phyloP scores from a whole-genome alignment of 2,113 vertebrate species.

The Ctenodactylus gundi region DNA sequence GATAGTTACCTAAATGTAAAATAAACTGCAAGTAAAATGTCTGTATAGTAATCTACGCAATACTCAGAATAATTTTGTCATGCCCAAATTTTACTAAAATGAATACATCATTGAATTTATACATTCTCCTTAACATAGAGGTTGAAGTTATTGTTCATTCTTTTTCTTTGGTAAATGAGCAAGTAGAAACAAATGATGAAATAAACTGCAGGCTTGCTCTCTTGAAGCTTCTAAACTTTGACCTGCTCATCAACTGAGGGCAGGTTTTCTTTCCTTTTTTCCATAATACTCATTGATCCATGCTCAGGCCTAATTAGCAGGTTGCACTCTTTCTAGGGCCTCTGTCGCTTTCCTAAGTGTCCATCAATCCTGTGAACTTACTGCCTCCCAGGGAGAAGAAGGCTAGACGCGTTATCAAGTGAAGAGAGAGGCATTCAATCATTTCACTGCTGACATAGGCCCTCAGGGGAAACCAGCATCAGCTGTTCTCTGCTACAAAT shows the following conservation, averaged over 20 bases:
- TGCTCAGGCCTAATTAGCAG: neutral
- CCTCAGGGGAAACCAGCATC: neutral
- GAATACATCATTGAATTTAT: neutral
- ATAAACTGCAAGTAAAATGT: neutral
- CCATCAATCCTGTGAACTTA: neutral
- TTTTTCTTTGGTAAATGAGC: neutral
- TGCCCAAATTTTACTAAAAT: neutral
- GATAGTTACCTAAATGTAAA: neutral
- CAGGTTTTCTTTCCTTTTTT: slow-evolving; percentile 12
- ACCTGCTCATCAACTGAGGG: neutral
- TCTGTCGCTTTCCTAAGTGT: neutral
- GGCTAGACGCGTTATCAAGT: neutral
- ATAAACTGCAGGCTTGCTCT: neutral
- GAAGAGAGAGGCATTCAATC: neutral
- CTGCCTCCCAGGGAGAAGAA: neutral
- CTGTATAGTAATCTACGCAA: neutral
- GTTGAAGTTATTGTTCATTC: neutral
- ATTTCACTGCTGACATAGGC: neutral
- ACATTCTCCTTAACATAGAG: neutral
- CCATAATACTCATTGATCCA: neutral
- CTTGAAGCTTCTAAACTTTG: neutral
- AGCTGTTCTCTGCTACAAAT: neutral
- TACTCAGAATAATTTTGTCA: neutral
- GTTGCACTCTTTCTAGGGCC: neutral
- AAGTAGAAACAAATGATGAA: neutral